These are phyloP conservation scores for Atethmia centrago DNA, from an alignment of 2,888 invertebrate genomes.

Conservation along the genomic window DNA sequence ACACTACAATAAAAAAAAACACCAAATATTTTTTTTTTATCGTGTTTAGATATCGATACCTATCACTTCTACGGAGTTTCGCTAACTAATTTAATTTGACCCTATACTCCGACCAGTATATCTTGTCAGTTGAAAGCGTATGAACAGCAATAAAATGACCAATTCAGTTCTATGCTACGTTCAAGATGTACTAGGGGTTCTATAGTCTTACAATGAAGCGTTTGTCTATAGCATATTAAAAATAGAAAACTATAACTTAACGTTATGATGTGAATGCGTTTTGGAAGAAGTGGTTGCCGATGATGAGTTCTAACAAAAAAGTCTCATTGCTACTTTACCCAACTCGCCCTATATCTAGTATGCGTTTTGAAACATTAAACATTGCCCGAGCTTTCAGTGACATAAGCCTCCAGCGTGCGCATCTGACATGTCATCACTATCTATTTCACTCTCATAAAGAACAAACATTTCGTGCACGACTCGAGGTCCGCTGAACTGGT, in stretches of 20 bases:
- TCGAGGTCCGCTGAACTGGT: slow-evolving; percentile 7
- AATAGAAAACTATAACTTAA: slow-evolving; percentile 29
- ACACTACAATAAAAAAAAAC: too few relatives aligned
- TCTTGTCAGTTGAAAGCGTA: slow-evolving; percentile 10
- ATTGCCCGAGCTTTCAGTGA: slow-evolving; percentile 6
- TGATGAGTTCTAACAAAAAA: neutral
- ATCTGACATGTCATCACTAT: slow-evolving; percentile 8
- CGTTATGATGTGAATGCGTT: slow-evolving; percentile 11
- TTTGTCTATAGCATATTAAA: slow-evolving; percentile 25
- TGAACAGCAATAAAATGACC: slow-evolving; percentile 46
- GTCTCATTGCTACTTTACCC: slow-evolving; percentile 4
- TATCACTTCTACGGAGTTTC: neutral
- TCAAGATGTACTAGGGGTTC: neutral
- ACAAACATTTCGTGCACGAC: slow-evolving; percentile 30
- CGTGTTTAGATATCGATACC: neutral
- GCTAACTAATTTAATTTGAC: neutral
- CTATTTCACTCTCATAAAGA: slow-evolving; percentile 21
- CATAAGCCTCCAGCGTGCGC: neutral
- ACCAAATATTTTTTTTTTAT: neutral
- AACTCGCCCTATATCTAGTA: neutral
- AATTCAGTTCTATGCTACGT: slow-evolving; percentile 15
- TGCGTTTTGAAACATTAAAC: slow-evolving; percentile 23
- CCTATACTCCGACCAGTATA: neutral
- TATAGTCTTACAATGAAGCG: slow-evolving; percentile 12
- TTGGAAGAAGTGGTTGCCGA: slow-evolving; percentile 5